Evolutionary conservation across 2,113 vertebrate genomes (phyloP), one percentile per base, ranked within the genome.

Genomic region (Tapirus terrestris): DNA sequence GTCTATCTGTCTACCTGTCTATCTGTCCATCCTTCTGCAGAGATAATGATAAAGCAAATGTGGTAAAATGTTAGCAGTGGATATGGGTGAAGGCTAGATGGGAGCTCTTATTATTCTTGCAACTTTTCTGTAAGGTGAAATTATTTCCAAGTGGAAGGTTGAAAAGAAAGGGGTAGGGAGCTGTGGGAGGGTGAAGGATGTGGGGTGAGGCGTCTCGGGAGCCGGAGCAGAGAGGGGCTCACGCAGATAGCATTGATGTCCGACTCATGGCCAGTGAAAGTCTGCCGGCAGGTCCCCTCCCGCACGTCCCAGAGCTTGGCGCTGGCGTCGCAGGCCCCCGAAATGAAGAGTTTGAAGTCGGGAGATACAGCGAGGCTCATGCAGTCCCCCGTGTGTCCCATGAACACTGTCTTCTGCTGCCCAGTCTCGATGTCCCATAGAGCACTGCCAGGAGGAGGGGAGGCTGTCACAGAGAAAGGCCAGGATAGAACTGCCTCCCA

Each of bases 391-490:
- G 99, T 99, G 97, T 99, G 99, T 67, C 99, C 99, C 14, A 99
- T 63, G 91, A 99, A 99, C 61, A 99, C 97, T 0, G 99, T 99
- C 99, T 99, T 99, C 98, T 99, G 99, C 97, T 99, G 99, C 45
- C 99, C 99, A 0, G 99, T 99, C 98, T 99, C 99, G 8, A 99
- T 99, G 98, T 99, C 99, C 99, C 99, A 99, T 89, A 99, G 99
- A 0, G 99, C 99, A 0, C 99, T 99, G 98, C 0, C 1, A 18
- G 51, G 73, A 94, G 70, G 51, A 58, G 58, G 81, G 75, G 86
- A 65, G 6, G 8, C 0, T 9, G 82, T 96, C 96, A 97, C 70
- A 87, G 33, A 60, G 18, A 23, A 56, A 86, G 65, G 58, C 76
- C 65, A 20, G 60, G 53, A 36, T 75, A 61, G 80, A 33, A 18